Evolutionary conservation across 2,113 vertebrate species (phyloP).

Genomic region (Menura novaehollandiae): DNA sequence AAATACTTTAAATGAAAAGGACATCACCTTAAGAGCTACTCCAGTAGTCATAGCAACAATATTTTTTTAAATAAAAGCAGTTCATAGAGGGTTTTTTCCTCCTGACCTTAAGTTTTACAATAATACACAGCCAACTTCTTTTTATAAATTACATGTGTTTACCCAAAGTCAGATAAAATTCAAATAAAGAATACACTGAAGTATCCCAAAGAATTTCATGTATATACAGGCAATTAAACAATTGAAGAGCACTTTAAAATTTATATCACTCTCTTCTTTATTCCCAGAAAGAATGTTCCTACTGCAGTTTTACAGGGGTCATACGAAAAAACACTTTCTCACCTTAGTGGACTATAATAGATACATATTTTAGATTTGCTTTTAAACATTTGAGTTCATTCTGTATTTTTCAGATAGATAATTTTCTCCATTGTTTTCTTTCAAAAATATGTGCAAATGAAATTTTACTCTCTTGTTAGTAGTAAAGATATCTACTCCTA

Average conservation of each 20-base stretch:
- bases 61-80: constrained; percentile 14
- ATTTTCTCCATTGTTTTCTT: background rate
- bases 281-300: background rate
- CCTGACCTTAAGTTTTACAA: background rate
- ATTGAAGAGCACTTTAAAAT: background rate
- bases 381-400: background rate
- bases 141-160: background rate
- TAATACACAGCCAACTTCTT: background rate
- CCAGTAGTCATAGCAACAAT: constrained; percentile 63
- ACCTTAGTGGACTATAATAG: background rate
- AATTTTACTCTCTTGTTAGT: background rate
- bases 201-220: background rate
- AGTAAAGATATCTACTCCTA: background rate
- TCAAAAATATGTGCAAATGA: background rate
- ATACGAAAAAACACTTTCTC: background rate
- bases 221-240: background rate
- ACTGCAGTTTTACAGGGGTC: background rate
- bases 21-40: constrained; percentile 47
- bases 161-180: background rate
- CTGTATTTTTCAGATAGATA: background rate
- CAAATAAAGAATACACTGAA: background rate
- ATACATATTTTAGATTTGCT: background rate
- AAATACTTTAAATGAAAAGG: constrained; percentile 57
- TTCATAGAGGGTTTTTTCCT: background rate
- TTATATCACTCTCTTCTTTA: background rate